Conservation (phyloP, 2,888 invertebrate genomes). For the Macrosoma leucophasiata region DNA sequence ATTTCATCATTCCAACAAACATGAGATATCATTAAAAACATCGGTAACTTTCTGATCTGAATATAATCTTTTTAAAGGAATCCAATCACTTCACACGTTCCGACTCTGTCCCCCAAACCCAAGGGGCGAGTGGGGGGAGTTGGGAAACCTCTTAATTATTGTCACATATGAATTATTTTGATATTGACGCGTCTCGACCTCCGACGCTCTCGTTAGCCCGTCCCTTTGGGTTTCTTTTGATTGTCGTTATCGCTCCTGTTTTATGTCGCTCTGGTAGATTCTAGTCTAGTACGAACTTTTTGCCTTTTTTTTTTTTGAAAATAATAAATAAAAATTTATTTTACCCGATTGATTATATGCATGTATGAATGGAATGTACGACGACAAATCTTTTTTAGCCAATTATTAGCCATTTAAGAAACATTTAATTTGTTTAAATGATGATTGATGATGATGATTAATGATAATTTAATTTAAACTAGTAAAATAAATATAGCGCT, state of each 20-base stretch:
- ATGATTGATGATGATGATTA: too few relatives aligned
- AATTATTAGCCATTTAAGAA: too few relatives aligned
- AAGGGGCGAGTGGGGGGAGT: conserved; percentile 36
- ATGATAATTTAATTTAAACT: too few relatives aligned
- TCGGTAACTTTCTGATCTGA: conserved; percentile 13
- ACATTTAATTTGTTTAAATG: too few relatives aligned
- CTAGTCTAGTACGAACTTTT: conserved; percentile 1
- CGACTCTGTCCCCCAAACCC: conserved; percentile 34
- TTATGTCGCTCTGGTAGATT: conserved; percentile 19
- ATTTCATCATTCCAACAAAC: conserved; percentile 1
- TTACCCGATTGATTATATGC: too few relatives aligned
- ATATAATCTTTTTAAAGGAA: conserved; percentile 30
- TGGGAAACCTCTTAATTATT: conserved; percentile 60
- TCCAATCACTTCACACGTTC: conserved; percentile 37
- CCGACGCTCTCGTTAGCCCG: conserved; percentile 28
- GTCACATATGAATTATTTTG: conserved; percentile 71
- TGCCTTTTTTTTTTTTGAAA: conserved; percentile 2
- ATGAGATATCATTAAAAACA: conserved; percentile 2
- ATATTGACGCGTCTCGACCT: conserved; percentile 50
- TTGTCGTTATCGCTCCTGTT: conserved; percentile 14
- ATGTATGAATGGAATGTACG: too few relatives aligned
- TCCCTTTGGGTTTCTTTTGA: conserved; percentile 31
- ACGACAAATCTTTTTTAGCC: too few relatives aligned
- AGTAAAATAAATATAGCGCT: too few relatives aligned
- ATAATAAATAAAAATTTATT: too few relatives aligned